Evolutionary conservation across 2,113 vertebrate genomes (phyloP), one percentile per base, ranked within the genome.

Genomic region (Actinemys pallida): DNA sequence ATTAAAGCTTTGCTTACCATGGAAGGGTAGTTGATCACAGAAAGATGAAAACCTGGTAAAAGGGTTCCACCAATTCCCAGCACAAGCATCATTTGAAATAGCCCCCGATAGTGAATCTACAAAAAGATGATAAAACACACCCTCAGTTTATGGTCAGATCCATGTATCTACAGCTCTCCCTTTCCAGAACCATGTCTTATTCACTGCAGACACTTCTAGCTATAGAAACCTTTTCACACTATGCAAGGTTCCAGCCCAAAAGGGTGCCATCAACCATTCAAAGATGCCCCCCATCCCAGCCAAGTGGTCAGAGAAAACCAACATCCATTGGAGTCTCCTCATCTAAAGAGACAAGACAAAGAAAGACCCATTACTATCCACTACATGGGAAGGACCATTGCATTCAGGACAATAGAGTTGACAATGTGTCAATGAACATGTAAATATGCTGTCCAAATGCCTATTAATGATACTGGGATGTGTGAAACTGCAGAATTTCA

Each of bases 41-140:
- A 98, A 53, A 99, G 54, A 1, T 98, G 94, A 91, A 98, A 99
- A 76, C 99, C 99, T 93, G 97, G 98, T 6, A 98, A 98, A 86
- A 99, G 98, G 0, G 98, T 98, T 20, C 98, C 99, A 62, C 99
- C 98, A 11, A 99, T 97, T 72, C 99, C 99, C 62, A 98, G 79
- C 49, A 98, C 94, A 78, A 98, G 81, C 42, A 96, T 78, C 95
- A 97, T 95, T 0, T 94, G 86, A 76, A 96, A 10, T 0, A 98
- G 47, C 82, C 95, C 86, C 76, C 31, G 81, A 78, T 97, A 97
- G 0, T 92, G 96, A 72, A 97, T 91, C 98, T 98, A 95, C 50
- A 86, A 80, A 72, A 80, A 87, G 82, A 72, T 62, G 52, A 57
- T 0, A 0, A 72, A 89, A 84, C 35, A 84, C 47, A 72, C 52